A percentile compares a stretch with the other conserved stretches of the same genome.
Evolutionary conservation across 2,113 vertebrate species (phyloP).

Genomic region (Danionella cerebrum): DNA sequence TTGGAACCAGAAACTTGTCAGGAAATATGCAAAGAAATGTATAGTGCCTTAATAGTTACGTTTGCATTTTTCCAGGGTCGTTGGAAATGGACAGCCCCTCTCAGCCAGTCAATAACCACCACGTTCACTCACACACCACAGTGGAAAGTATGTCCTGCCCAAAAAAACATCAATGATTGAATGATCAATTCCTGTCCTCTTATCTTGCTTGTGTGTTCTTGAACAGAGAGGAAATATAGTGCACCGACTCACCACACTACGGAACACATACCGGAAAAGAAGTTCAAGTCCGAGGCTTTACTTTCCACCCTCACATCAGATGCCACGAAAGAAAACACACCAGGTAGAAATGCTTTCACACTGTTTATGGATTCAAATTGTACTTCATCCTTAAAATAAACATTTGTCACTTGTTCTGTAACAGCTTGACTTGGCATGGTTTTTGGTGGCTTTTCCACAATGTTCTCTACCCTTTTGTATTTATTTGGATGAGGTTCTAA

Average conservation of each 20-base stretch:
- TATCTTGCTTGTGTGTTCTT: conserved; percentile 8
- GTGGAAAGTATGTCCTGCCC: conserved; percentile 79
- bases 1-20: too few relatives aligned
- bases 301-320: conserved; percentile 94
- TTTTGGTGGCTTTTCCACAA: too few relatives aligned
- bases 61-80: conserved; percentile 67
- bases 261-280: conserved; percentile 95
- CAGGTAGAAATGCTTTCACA: conserved; percentile 65
- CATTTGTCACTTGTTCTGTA: too few relatives aligned
- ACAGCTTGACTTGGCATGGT: too few relatives aligned
- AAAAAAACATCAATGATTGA: neutral
- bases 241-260: conserved; percentile 84
- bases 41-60: too few relatives aligned
- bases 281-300: conserved; percentile 98
- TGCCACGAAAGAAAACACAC: conserved; percentile 91
- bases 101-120: conserved; percentile 96
- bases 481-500: too few relatives aligned
- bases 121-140: conserved; percentile 85
- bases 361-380: too few relatives aligned
- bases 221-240: conserved; percentile 91
- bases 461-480: too few relatives aligned
- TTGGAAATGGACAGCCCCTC: conserved; percentile 94
- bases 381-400: too few relatives aligned
- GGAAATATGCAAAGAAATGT: too few relatives aligned
- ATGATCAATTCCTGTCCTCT: neutral